Percentiles rank a stretch among this genome's conserved stretches.
These are phyloP conservation scores for Microcebus murinus DNA, from an alignment of 2,113 vertebrate genomes.

Conservation along the genomic window DNA sequence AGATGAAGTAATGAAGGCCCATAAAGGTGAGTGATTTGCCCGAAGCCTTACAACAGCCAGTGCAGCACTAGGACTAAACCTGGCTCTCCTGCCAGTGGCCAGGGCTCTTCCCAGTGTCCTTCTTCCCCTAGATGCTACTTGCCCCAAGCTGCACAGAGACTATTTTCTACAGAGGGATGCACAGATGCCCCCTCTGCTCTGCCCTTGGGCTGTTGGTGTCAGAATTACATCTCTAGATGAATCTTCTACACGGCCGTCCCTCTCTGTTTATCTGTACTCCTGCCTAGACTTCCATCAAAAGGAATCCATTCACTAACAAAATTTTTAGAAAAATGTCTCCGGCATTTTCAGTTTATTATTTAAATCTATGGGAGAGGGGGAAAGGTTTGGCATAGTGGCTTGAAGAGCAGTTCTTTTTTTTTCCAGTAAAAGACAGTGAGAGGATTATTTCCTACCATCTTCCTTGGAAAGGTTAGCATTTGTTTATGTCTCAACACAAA, in stretches of 20 bases:
- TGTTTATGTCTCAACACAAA: neutral
- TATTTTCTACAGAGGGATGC: neutral
- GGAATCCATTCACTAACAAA: slow-evolving; percentile 12
- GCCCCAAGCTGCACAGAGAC: neutral
- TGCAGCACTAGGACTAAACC: neutral
- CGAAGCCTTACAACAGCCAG: neutral
- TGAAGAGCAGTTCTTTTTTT: neutral
- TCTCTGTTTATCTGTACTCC: neutral
- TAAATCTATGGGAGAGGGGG: neutral
- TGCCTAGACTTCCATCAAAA: neutral
- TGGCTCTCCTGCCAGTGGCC: neutral
- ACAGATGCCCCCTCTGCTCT: neutral
- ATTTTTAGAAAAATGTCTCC: neutral
- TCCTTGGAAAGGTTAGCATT: neutral
- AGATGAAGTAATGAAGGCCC: neutral
- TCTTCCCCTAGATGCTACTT: neutral
- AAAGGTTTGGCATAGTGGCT: neutral
- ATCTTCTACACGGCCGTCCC: neutral
- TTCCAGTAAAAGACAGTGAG: neutral
- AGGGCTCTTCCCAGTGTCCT: neutral
- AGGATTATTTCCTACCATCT: neutral
- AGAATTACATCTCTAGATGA: neutral
- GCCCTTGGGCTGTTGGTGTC: neutral
- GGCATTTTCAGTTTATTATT: neutral
- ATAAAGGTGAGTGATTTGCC: neutral